Percentiles rank a stretch among this genome's conserved stretches.
Conservation (phyloP, 2,797 vertebrate species). For the Pterois miles region DNA sequence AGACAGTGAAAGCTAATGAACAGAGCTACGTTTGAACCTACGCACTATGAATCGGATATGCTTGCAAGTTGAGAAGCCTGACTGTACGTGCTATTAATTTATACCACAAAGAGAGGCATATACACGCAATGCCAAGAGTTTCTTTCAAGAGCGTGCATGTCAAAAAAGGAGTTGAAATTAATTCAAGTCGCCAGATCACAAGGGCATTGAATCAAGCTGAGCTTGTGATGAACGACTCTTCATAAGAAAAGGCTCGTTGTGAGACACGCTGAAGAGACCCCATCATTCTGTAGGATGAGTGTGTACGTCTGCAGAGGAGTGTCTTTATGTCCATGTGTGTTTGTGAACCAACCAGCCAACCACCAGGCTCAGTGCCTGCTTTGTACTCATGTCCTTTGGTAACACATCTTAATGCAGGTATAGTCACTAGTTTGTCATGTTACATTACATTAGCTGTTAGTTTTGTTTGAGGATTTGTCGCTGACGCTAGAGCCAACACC, state of each 20-base stretch:
- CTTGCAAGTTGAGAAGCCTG: neutral
- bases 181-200: neutral
- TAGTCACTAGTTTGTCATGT: constrained; percentile 31
- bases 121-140: neutral
- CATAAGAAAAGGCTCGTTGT: constrained; percentile 7
- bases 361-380: constrained; percentile 14
- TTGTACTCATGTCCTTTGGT: constrained; percentile 23
- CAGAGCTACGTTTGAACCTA: constrained; percentile 29
- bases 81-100: constrained; percentile 1
- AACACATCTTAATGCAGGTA: constrained; percentile 16
- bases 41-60: constrained; percentile 14
- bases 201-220: neutral
- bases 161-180: neutral
- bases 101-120: constrained; percentile 6
- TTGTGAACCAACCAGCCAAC: constrained; percentile 1
- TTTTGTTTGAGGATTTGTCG: constrained; percentile 39
- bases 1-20: constrained; percentile 52
- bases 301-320: neutral
- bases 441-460: constrained; percentile 35
- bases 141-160: constrained; percentile 1
- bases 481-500: constrained; percentile 3
- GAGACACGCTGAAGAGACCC: neutral
- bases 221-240: constrained; percentile 3
- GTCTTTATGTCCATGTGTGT: constrained; percentile 11
- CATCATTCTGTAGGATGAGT: neutral